Base-by-base conservation (phyloP, 2,113 vertebrate species). In the Rhinolophus ferrumequinum region DNA sequence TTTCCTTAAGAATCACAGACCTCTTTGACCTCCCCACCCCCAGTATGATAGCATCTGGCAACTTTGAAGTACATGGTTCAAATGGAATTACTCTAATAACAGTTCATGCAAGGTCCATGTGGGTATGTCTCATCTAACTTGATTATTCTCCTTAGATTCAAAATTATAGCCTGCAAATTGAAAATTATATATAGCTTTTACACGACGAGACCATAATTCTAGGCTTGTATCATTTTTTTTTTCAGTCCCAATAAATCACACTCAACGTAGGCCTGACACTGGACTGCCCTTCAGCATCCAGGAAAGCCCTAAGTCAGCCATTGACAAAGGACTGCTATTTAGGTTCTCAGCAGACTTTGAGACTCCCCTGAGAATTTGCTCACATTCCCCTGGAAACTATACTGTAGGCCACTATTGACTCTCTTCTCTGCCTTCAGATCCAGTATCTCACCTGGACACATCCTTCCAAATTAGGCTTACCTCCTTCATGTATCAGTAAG, bases 141-240 rank as follows among this genome's bases (percentile, higher is more conserved):
- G 86, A 90, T 97, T 97, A 97, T 92, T 97, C 95, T 97, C 92
- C 70, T 84, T 95, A 95, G 93, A 94, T 92, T 97, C 89, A 89
- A 97, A 97, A 98, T 97, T 97, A 97, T 87, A 97, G 94, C 87
- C 96, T 97, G 95, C 80, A 97, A 97, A 97, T 97, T 98, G 98
- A 96, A 98, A 97, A 98, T 97, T 98, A 97, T 62, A 97, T 83
- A 91, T 95, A 97, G 88, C 88, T 94, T 90, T 96, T 89, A 77
- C 88, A 93, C 96, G 93, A 79, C 62, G 9, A 97, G 91, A 97
- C 97, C 97, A 94, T 97, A 97, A 97, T 97, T 97, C 95, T 97
- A 97, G 94, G 88, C 35, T 98, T 96, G 52, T n/a, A 69, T 91
- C 52, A 47, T 83, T 88, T 97, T 94, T 90, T 96, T 89, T 90